phyloP scores from a whole-genome alignment of 2,888 invertebrate species.

The Sminthurides aquaticus region DNA sequence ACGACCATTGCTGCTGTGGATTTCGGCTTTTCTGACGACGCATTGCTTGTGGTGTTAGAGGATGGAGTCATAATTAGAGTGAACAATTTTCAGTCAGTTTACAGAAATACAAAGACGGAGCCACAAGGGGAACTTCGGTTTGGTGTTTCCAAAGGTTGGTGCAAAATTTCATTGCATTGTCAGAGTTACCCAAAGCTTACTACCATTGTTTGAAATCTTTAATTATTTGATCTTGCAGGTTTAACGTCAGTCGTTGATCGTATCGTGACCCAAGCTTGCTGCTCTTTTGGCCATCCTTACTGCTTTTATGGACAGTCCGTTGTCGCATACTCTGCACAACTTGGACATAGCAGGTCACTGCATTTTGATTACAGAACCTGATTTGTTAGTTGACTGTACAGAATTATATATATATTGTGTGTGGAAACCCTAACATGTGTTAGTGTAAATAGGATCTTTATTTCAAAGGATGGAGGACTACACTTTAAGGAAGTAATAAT shows the following conservation, averaged over 20 bases:
- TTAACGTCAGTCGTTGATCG: background rate
- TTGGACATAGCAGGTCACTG: too few relatives aligned
- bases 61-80: conserved; percentile 27
- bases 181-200: too few relatives aligned
- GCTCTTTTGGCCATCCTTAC: background rate
- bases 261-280: conserved; percentile 7
- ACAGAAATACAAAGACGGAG: background rate
- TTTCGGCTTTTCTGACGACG: conserved; percentile 33
- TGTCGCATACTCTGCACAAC: conserved; percentile 29
- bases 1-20: conserved; percentile 25
- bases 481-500: conserved; percentile 16
- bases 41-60: conserved; percentile 26
- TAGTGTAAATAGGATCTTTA: conserved; percentile 28
- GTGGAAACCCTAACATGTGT: too few relatives aligned
- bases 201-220: too few relatives aligned
- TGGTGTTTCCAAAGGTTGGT: too few relatives aligned
- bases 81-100: conserved; percentile 30
- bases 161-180: too few relatives aligned
- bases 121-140: too few relatives aligned
- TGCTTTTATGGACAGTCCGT: conserved; percentile 33
- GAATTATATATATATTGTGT: too few relatives aligned
- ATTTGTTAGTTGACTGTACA: too few relatives aligned
- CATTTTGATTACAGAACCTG: too few relatives aligned
- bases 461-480: conserved; percentile 27
- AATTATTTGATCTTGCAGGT: background rate